These are phyloP conservation scores for Mongoloraphidia duomilia DNA, from an alignment of 2,888 invertebrate species.

Conservation along the genomic window DNA sequence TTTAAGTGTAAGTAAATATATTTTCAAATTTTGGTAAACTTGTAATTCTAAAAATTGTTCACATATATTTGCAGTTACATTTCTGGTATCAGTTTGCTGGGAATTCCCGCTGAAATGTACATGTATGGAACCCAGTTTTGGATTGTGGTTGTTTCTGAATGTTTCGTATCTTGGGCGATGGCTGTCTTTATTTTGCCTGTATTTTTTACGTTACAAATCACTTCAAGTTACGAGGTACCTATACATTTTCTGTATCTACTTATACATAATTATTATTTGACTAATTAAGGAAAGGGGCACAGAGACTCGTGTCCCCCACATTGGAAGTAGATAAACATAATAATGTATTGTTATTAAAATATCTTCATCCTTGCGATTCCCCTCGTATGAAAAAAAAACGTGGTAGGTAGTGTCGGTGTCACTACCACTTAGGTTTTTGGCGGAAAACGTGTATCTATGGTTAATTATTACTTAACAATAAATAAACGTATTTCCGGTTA, in stretches of 20 bases:
- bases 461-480: too few relatives aligned
- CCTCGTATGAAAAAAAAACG: too few relatives aligned
- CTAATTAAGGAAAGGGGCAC: not conserved
- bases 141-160: conserved; percentile 48
- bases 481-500: too few relatives aligned
- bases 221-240: conserved; percentile 62
- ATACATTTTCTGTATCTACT: conserved; percentile 5
- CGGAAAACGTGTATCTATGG: too few relatives aligned
- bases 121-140: conserved; percentile 60
- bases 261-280: not conserved
- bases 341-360: not conserved
- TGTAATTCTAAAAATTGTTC: not conserved
- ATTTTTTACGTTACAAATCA: conserved; percentile 57
- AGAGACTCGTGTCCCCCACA: not conserved
- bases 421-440: too few relatives aligned
- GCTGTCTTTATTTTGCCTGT: conserved; percentile 53
- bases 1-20: not conserved
- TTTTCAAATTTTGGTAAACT: not conserved
- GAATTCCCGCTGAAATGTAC: conserved; percentile 63
- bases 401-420: too few relatives aligned
- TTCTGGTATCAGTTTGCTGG: conserved; percentile 57
- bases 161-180: conserved; percentile 50
- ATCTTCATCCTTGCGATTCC: too few relatives aligned
- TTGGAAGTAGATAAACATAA: not conserved
- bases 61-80: conserved; percentile 43